Base-by-base conservation (phyloP, 1,140 invertebrate genomes). In the Batillaria attramentaria region DNA sequence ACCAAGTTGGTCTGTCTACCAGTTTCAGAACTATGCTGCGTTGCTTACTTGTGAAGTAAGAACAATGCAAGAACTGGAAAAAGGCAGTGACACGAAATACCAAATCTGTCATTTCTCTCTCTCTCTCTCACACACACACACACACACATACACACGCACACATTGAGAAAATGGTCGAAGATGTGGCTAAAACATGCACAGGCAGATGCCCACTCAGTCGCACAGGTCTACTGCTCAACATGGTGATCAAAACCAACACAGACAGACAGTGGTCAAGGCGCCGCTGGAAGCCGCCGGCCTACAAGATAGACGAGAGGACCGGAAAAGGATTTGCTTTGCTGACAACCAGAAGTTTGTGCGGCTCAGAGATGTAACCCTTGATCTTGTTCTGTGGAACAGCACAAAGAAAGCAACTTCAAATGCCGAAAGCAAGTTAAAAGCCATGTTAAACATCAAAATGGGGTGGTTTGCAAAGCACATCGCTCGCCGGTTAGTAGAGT, bases 291-390 rank as follows among this genome's bases (percentile, higher is more conserved):
- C n/a, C n/a, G 43, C n/a, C 39, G 31, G 13, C 37, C 60, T 79
- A 81, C 68, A 84, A 72, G 33, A 89, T 85, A 37, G 85, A 81
- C 31, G 91, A 87, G 8, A 93, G 80, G 18, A 90, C 83, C 31
- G 98, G 98, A 91, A 99, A 99, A 24, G 98, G 95, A 92, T 97
- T 98, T 88, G 97, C 95, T 91, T 99, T 99, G 83, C 97, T 98
- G 57, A 99, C 95, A 68, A 99, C 98, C 69, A 99, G 92, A 92
- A 99, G 99, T 89, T 98, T 95, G 91, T 99, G 98, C 79, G 97
- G 95, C 91, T 98, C 95, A 0, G 97, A 99, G 87, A 99, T 98
- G 89, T 99, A 99, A 0, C 98, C 98, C 90, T 99, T 93, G 66
- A 93, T 92, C 82, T 93, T 93, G 79, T 91, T 91, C 91, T 93